Evolutionary conservation across 1,140 invertebrate genomes (phyloP).

Genomic region (Aphaenogaster rudis): DNA sequence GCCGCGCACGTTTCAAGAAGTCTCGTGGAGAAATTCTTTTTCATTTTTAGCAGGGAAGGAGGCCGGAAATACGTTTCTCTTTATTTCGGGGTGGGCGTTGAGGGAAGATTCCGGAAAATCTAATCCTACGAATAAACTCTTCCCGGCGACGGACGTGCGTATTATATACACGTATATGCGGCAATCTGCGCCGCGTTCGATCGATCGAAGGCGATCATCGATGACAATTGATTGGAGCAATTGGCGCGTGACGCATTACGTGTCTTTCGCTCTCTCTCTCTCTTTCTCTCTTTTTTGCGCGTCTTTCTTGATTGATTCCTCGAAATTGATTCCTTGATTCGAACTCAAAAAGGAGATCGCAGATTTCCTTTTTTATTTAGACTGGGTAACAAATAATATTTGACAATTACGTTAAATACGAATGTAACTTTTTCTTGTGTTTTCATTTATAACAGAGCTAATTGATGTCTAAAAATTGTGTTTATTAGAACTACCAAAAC

Average conservation of each 20-base stretch:
- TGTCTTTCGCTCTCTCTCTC: neutral
- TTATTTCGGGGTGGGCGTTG: neutral
- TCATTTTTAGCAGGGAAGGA: neutral
- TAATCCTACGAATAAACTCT: slow-evolving; percentile 8
- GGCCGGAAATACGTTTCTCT: neutral
- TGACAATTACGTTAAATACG: neutral
- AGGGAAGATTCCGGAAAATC: neutral
- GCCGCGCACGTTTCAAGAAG: neutral
- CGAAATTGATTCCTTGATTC: slow-evolving; percentile 8
- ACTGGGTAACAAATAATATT: neutral
- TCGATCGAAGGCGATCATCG: slow-evolving; percentile 15
- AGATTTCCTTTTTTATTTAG: neutral
- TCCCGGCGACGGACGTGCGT: neutral
- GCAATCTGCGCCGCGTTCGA: slow-evolving; percentile 32
- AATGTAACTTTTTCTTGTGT: neutral
- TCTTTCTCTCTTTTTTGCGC: neutral
- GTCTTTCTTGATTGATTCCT: slow-evolving; percentile 26
- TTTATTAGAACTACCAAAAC: neutral
- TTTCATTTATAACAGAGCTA: neutral
- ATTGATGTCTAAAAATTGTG: neutral
- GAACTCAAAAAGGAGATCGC: neutral
- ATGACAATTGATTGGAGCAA: slow-evolving; percentile 57
- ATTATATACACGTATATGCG: neutral
- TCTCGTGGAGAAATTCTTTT: neutral
- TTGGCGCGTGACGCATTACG: slow-evolving; percentile 40